A percentile compares a stretch with the other conserved stretches of the same genome.
Conservation (phyloP, 2,113 vertebrate genomes). For the Phaethornis superciliosus region DNA sequence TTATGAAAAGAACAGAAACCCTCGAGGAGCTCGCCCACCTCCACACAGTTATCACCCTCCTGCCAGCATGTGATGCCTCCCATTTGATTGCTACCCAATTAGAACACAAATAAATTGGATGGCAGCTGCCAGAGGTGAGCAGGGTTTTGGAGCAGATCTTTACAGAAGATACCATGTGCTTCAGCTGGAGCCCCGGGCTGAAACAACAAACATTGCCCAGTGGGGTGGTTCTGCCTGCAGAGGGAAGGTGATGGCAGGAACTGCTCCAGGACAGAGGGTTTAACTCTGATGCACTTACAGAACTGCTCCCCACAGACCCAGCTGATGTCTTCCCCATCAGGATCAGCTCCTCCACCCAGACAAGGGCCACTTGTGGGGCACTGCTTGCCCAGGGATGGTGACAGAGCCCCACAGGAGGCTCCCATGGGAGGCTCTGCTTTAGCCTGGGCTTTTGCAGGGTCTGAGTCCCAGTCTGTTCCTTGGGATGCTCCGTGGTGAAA, state of each 20-base stretch:
- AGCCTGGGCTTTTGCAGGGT: neutral
- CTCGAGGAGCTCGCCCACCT: neutral
- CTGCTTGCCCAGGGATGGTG: fast-evolving
- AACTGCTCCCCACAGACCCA: neutral
- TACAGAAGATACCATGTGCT: neutral
- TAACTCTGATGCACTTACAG: neutral
- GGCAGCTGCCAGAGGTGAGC: neutral
- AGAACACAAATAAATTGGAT: neutral
- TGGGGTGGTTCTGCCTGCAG: neutral
- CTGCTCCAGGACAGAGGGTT: neutral
- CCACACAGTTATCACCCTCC: neutral
- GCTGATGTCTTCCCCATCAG: fast-evolving
- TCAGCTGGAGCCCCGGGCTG: neutral
- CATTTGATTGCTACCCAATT: neutral
- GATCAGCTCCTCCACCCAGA: fast-evolving
- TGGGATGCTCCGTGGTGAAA: neutral
- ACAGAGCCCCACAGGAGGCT: too few relatives aligned
- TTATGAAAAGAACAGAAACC: neutral
- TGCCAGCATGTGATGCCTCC: neutral
- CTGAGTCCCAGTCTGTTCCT: neutral
- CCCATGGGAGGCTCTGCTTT: neutral
- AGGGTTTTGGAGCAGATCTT: neutral
- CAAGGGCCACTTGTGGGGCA: neutral
- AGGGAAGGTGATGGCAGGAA: too few relatives aligned
- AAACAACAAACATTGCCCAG: too few relatives aligned